phyloP scores from a whole-genome alignment of 2,113 vertebrate genomes.

The Formicarius rufipectus region DNA sequence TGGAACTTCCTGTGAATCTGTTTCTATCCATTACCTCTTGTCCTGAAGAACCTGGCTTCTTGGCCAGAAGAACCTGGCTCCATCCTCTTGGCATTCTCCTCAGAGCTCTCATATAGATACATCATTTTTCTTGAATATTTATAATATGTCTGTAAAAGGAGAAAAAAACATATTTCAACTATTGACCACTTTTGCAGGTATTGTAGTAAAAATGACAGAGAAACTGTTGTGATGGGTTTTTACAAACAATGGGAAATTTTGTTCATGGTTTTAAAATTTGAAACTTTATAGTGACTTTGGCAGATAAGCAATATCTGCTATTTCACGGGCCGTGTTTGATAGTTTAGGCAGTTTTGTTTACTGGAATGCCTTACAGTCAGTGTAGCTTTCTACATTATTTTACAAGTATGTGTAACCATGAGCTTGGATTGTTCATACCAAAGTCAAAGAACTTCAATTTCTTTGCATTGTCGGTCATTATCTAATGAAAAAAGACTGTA shows the following conservation, averaged over 20 bases:
- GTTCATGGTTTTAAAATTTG: background rate
- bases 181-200: background rate
- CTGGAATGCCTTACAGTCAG: background rate
- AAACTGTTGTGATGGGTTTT: background rate
- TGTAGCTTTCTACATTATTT: background rate
- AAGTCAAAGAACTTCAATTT: background rate
- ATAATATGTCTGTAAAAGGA: background rate
- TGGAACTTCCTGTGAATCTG: background rate
- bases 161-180: rapidly evolving
- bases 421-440: background rate
- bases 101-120: background rate
- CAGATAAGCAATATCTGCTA: background rate
- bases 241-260: background rate
- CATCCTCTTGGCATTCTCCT: background rate
- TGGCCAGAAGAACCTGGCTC: background rate
- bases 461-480: background rate
- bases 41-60: background rate
- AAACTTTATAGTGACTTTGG: background rate
- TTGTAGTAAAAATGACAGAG: background rate
- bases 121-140: background rate
- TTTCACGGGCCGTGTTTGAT: background rate
- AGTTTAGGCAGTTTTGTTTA: background rate
- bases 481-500: background rate
- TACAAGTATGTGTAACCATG: background rate
- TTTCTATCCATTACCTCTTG: background rate